A percentile compares a stretch with the other conserved stretches of the same genome.
Evolutionary conservation across 2,888 invertebrate genomes (phyloP).

Genomic region (Augiades crinisus): DNA sequence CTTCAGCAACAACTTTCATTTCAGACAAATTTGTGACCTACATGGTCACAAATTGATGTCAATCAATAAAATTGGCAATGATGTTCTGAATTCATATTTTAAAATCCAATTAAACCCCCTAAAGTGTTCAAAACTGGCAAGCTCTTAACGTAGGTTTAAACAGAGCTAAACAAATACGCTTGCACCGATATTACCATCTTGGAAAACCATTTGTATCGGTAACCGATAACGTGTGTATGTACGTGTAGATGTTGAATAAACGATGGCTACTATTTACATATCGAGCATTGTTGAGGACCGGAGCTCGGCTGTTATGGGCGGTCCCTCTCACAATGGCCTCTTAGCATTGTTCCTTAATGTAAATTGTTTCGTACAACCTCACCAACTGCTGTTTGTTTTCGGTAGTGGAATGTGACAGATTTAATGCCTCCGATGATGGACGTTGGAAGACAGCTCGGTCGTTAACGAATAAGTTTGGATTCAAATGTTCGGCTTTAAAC

Average conservation of each 20-base stretch:
- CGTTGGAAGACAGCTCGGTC: not conserved
- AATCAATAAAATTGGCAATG: too few relatives aligned
- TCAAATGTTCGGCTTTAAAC: too few relatives aligned
- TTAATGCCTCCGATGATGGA: constrained; percentile 11
- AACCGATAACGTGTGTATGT: constrained; percentile 6
- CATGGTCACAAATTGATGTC: too few relatives aligned
- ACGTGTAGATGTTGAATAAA: constrained; percentile 4
- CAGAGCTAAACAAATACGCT: not conserved
- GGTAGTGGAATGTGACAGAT: constrained; percentile 50
- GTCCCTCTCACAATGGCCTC: constrained; percentile 28
- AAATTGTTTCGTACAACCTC: constrained; percentile 51
- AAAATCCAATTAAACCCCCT: too few relatives aligned
- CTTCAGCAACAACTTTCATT: too few relatives aligned
- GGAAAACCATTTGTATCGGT: constrained; percentile 10
- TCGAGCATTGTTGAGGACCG: constrained; percentile 29
- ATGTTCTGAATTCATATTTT: too few relatives aligned
- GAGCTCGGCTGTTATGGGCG: constrained; percentile 23
- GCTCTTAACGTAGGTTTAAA: not conserved
- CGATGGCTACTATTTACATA: constrained; percentile 24
- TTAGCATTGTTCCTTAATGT: constrained; percentile 56
- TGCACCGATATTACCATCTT: constrained; percentile 1
- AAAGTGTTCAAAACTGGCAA: too few relatives aligned
- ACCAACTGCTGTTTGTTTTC: constrained; percentile 57
- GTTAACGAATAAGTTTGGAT: not conserved
- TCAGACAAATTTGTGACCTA: too few relatives aligned